Evolutionary conservation across 1,140 invertebrate species (phyloP).

Genomic region (Pachyrhynchus sulphureomaculatus): DNA sequence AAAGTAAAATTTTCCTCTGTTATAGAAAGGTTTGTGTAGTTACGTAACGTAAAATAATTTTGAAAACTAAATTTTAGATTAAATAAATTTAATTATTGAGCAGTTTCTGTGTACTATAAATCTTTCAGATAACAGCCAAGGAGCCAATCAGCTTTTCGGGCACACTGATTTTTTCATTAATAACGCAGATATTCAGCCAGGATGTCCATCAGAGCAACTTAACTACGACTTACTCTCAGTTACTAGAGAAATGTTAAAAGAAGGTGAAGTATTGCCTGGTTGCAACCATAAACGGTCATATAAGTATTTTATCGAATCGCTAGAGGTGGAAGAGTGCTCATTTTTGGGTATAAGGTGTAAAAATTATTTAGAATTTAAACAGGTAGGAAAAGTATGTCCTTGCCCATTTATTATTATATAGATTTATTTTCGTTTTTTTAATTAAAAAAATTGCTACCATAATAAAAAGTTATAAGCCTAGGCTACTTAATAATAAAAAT

Average conservation of each 20-base stretch:
- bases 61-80: too few species aligned
- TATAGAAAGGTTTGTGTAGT: too few species aligned
- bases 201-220: conserved; percentile 38
- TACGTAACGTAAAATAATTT: too few species aligned
- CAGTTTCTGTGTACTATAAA: too few species aligned
- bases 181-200: conserved; percentile 43
- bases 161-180: conserved; percentile 48
- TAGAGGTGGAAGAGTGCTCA: conserved; percentile 41
- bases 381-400: conserved; percentile 31
- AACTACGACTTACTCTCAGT: conserved; percentile 36
- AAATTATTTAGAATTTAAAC: conserved; percentile 35
- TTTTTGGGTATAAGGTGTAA: conserved; percentile 43
- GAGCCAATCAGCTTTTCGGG: conserved; percentile 37
- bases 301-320: conserved; percentile 47
- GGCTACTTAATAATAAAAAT: too few species aligned
- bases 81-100: too few species aligned
- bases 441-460: too few species aligned
- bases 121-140: conserved; percentile 42
- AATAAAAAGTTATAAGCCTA: too few species aligned
- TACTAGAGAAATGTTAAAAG: conserved; percentile 36
- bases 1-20: too few species aligned
- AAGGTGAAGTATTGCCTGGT: conserved; percentile 43
- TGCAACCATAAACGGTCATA: conserved; percentile 48
- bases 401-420: too few species aligned
- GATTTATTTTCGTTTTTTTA: too few species aligned